These are phyloP conservation scores for Scrobipalpa costella DNA, from an alignment of 2,888 invertebrate species.

Conservation along the genomic window DNA sequence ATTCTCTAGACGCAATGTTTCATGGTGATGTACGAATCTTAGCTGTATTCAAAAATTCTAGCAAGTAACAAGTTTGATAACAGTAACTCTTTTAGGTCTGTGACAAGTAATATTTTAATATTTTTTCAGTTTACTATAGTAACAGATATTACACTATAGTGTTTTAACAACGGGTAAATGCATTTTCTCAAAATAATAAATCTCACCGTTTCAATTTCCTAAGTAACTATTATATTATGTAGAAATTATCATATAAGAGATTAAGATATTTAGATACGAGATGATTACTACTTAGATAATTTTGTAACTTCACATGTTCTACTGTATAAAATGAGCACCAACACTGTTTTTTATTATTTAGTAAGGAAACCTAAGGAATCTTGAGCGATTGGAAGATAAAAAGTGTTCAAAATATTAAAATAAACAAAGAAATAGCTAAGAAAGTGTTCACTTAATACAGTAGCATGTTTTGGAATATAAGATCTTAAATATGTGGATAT, in stretches of 20 bases:
- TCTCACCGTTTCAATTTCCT: slow-evolving; percentile 47
- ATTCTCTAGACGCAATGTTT: slow-evolving; percentile 27
- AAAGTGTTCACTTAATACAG: slow-evolving; percentile 59
- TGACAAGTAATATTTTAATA: slow-evolving; percentile 10
- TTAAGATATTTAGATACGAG: slow-evolving; percentile 38
- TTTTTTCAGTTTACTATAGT: slow-evolving; percentile 1
- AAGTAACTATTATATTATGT: slow-evolving; percentile 38
- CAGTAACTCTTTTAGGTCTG: slow-evolving; percentile 18
- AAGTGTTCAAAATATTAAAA: neutral
- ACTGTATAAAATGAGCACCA: slow-evolving; percentile 67
- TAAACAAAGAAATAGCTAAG: slow-evolving; percentile 14
- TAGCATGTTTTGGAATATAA: slow-evolving; percentile 49
- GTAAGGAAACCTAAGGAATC: slow-evolving; percentile 21
- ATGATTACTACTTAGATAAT: slow-evolving; percentile 38
- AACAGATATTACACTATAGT: slow-evolving; percentile 21
- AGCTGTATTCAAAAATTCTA: neutral
- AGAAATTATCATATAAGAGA: slow-evolving; percentile 31
- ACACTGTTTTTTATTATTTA: slow-evolving; percentile 33
- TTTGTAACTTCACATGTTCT: slow-evolving; percentile 46
- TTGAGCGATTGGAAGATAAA: slow-evolving; percentile 35
- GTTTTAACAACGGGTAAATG: slow-evolving; percentile 67
- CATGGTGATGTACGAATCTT: slow-evolving; percentile 20
- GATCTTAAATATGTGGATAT: slow-evolving; percentile 38
- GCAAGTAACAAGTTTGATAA: slow-evolving; percentile 18
- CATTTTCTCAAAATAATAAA: slow-evolving; percentile 69